Conservation (phyloP, 2,113 vertebrate genomes). For the Myiozetetes cayanensis region DNA sequence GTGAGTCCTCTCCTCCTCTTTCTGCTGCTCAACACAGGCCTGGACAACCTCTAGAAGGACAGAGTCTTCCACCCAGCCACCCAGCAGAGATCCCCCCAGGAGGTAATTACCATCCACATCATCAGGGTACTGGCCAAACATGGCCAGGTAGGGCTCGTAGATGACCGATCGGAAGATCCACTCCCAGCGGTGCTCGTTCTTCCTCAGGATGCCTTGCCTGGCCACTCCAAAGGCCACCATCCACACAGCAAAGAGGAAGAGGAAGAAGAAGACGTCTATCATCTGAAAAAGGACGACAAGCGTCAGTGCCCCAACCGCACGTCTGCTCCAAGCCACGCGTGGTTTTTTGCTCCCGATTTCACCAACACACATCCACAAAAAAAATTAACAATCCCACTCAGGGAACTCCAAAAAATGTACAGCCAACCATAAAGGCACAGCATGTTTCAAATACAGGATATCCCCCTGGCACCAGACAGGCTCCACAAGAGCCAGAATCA, state of each 20-base stretch:
- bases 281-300: conserved; percentile 51
- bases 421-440: background rate
- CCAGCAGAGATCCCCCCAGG: background rate
- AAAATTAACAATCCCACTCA: background rate
- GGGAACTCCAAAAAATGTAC: background rate
- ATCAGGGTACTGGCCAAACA: conserved; percentile 82
- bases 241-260: conserved; percentile 83
- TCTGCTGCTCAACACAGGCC: background rate
- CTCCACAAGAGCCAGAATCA: background rate
- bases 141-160: conserved; percentile 80
- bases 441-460: background rate
- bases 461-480: background rate
- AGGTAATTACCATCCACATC: conserved; percentile 74
- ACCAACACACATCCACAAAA: background rate
- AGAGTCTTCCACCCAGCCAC: background rate
- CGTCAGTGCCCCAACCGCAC: background rate
- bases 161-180: conserved; percentile 83
- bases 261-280: conserved; percentile 83
- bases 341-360: background rate
- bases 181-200: conserved; percentile 80
- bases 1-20: background rate
- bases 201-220: conserved; percentile 79
- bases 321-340: background rate
- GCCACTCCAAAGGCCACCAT: conserved; percentile 83
- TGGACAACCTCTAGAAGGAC: background rate